Base-by-base conservation (phyloP, 1,140 invertebrate species). In the Aradophagus sp. region DNA sequence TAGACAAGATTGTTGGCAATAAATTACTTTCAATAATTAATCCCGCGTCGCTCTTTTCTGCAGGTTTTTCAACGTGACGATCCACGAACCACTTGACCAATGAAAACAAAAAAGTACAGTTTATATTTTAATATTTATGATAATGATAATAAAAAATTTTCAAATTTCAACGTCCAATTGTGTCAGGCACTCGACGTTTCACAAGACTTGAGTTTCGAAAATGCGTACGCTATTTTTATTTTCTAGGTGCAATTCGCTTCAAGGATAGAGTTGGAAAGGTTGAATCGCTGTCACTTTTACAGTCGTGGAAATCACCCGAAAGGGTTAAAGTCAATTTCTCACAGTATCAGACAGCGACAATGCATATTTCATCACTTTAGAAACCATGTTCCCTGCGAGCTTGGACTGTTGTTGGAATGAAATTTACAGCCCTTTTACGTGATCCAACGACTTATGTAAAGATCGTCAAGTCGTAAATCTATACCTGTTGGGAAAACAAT, bases 281-380 rank as follows among this genome's bases (percentile, higher is more conserved):
- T 20, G 5, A 47, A 47, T 47, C 11, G 36, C 10, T 32, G 27
- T 10, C 15, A 32, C 13, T 27, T 27, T 38, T 38, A 29, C 8
- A 15, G 47, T 2, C 19, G 45, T 27, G 15, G 35, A 52, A 35
- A 35, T 34, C 0, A 27, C 16, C 16, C 8, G 4, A 41, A 53
- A 53, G 36, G 36, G 36, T 53, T 53, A 53, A 53, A 41, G 19
- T 53, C 48, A 39, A 41, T 53, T 39, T 39, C 20, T 41, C 23
- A 41, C 0, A 13, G 35, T 53, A 39, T 41, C 36, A 32, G 15
- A 20, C 8, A 27, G 10, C 14, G 20, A 41, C 26, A 41, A 39
- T 29, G 7, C 35, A 11, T n/a, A 14, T 41, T 53, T 53, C 48
- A 53, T 53, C 20, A 53, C 26, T 53, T 53, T 53, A 16, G 1